Conservation (phyloP, 2,113 vertebrate species). For the Xenus cinereus region DNA sequence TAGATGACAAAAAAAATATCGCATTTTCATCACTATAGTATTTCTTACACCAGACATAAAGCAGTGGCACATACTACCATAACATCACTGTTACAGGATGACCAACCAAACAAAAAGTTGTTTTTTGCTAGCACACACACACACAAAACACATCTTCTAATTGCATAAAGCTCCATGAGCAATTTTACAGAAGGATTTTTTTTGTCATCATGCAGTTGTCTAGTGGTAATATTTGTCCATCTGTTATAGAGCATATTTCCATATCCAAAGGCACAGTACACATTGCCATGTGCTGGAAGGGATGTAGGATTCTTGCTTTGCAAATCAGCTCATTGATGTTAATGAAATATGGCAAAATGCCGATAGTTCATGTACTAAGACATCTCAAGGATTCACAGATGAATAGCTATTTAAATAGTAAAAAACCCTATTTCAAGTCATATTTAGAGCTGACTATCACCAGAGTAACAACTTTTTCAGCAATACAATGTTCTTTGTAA, state of each 20-base stretch:
- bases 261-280: background rate
- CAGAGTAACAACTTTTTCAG: slow-evolving; percentile 36
- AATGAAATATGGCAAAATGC: slow-evolving; percentile 67
- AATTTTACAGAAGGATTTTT: background rate
- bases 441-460: slow-evolving; percentile 48
- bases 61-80: background rate
- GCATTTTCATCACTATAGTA: background rate
- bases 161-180: background rate
- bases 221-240: slow-evolving; percentile 32
- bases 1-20: background rate
- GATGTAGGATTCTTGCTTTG: slow-evolving; percentile 23
- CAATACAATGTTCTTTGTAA: background rate
- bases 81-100: background rate
- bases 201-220: background rate
- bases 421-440: slow-evolving; percentile 23
- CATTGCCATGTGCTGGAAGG: background rate
- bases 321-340: slow-evolving; percentile 46
- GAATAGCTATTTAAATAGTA: slow-evolving; percentile 31
- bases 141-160: background rate
- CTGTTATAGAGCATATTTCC: background rate
- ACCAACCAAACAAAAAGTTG: background rate
- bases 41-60: background rate
- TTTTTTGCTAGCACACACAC: background rate
- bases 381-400: slow-evolving; percentile 50
- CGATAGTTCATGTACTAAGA: slow-evolving; percentile 46